phyloP scores from a whole-genome alignment of 2,113 vertebrate genomes.

The Corvus hawaiiensis region DNA sequence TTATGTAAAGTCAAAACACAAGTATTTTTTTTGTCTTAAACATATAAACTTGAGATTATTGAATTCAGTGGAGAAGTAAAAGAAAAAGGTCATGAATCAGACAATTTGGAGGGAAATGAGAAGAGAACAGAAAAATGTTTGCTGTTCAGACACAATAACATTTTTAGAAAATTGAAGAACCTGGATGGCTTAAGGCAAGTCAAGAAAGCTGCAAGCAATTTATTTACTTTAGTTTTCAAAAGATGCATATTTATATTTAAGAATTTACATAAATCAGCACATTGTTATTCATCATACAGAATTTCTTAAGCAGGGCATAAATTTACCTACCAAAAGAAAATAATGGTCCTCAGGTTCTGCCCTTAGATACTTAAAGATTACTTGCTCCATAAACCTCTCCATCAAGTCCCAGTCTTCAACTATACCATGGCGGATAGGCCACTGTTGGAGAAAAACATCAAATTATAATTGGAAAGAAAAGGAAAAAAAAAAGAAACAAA shows the following conservation, averaged over 20 bases:
- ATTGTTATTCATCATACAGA: neutral
- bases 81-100: neutral
- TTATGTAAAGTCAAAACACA: neutral
- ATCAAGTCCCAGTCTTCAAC: conserved; percentile 99
- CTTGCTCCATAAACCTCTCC: conserved; percentile 99
- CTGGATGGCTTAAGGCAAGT: neutral
- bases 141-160: neutral
- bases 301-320: neutral
- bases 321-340: conserved; percentile 90
- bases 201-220: neutral
- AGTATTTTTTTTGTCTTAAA: neutral
- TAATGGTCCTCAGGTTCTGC: conserved; percentile 98
- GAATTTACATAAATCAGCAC: neutral
- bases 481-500: too few relatives aligned
- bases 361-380: conserved; percentile 98
- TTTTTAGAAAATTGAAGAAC: neutral
- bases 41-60: neutral
- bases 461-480: neutral
- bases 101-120: neutral
- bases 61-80: neutral
- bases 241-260: neutral
- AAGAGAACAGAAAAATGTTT: neutral
- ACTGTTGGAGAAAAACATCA: conserved; percentile 69
- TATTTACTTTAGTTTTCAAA: neutral
- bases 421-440: conserved; percentile 98